Evolutionary conservation across 1,140 invertebrate genomes (phyloP).

Genomic region (Paraescarpia echinospica): DNA sequence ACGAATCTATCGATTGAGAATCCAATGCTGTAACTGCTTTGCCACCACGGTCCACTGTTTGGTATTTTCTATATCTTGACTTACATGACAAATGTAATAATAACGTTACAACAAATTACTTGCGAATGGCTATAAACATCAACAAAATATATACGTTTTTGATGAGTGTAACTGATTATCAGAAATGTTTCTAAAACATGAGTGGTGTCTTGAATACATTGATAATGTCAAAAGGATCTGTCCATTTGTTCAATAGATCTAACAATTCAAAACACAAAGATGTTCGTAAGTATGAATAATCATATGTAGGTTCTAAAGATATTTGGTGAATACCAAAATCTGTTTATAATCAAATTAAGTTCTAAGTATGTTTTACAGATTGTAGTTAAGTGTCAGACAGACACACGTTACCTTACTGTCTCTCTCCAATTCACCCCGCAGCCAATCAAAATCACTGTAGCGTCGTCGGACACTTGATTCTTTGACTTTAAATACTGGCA

Average conservation of each 20-base stretch:
- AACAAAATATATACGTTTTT: neutral
- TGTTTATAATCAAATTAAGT: neutral
- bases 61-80: neutral
- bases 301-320: too few species aligned
- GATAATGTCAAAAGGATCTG: neutral
- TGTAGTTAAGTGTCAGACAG: neutral
- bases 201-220: neutral
- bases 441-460: constrained; percentile 99
- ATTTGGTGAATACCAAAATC: neutral
- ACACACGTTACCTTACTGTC: constrained; percentile 86
- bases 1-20: too few species aligned
- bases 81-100: neutral
- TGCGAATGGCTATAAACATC: neutral
- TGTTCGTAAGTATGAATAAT: too few species aligned
- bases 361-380: neutral
- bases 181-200: neutral
- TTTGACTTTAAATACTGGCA: constrained; percentile 99
- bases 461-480: constrained; percentile 95
- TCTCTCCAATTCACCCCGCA: constrained; percentile 96
- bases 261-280: too few species aligned
- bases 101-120: neutral
- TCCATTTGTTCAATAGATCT: too few species aligned
- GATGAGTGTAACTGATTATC: neutral
- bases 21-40: too few species aligned
- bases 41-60: too few species aligned